These are phyloP conservation scores for Eumacrocentrus americanus DNA, from an alignment of 2,888 invertebrate genomes.

Conservation along the genomic window DNA sequence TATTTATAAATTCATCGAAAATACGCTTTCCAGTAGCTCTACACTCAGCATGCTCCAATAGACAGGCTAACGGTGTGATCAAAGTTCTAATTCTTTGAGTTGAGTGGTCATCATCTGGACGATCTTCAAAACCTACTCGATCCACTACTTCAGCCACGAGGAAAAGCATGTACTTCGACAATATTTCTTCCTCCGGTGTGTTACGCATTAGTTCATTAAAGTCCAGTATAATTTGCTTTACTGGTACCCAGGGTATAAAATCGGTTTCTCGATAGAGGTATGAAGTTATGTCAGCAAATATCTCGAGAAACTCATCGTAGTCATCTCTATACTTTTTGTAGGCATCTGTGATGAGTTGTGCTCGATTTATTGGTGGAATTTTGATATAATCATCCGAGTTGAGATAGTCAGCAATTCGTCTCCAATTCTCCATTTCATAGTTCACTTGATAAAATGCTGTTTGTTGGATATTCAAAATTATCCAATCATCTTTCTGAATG, in stretches of 20 bases:
- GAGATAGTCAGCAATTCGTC: slow-evolving; percentile 63
- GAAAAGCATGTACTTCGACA: slow-evolving; percentile 45
- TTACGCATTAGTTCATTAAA: background rate
- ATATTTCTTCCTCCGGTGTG: slow-evolving; percentile 1
- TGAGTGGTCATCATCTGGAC: slow-evolving; percentile 43
- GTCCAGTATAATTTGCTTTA: slow-evolving; percentile 41
- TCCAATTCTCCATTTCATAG: slow-evolving; percentile 74
- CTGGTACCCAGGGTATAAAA: slow-evolving; percentile 72
- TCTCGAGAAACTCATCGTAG: slow-evolving; percentile 51
- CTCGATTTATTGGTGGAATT: slow-evolving; percentile 73
- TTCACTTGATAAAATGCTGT: slow-evolving; percentile 62
- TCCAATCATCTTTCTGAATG: slow-evolving; percentile 64
- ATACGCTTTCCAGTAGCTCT: slow-evolving; percentile 22
- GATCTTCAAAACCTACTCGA: slow-evolving; percentile 44
- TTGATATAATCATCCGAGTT: slow-evolving; percentile 55
- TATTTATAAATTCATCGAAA: slow-evolving; percentile 24
- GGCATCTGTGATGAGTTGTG: slow-evolving; percentile 77
- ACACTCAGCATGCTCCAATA: slow-evolving; percentile 56
- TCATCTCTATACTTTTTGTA: slow-evolving; percentile 65
- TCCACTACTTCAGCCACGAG: slow-evolving; percentile 47
- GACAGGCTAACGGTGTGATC: slow-evolving; percentile 56
- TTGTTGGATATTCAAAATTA: slow-evolving; percentile 70
- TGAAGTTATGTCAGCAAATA: slow-evolving; percentile 65
- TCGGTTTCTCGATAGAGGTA: slow-evolving; percentile 68
- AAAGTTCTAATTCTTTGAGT: slow-evolving; percentile 45